These are phyloP conservation scores for Patiria pectinifera DNA, from an alignment of 53 echinoderm and acorn worm species.

Conservation along the genomic window DNA sequence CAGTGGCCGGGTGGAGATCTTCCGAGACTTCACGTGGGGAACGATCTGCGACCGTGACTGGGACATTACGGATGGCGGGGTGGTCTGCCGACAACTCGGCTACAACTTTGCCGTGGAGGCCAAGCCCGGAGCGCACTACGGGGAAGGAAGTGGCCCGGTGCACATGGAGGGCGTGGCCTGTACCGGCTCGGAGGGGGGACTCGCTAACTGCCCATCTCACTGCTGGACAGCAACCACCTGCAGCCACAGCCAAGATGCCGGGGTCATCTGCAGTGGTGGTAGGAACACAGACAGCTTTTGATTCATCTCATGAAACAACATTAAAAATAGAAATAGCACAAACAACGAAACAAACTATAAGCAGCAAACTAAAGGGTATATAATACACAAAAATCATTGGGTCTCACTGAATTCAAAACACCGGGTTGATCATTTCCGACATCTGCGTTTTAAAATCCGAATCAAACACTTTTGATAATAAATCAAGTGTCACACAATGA, in stretches of 20 bases:
- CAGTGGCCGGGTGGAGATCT: constrained; percentile 39
- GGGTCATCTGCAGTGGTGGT: not conserved
- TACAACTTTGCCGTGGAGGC: constrained; percentile 12
- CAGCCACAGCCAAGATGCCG: constrained; percentile 5
- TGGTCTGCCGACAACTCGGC: constrained; percentile 47
- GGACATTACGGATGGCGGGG: constrained; percentile 38
- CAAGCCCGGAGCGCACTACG: constrained; percentile 22
- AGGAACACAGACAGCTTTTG: not conserved
- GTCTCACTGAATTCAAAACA: too few species aligned
- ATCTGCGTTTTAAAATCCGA: too few species aligned
- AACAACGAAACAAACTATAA: too few species aligned
- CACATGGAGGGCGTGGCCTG: constrained; percentile 26
- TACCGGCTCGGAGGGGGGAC: not conserved
- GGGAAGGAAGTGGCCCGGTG: not conserved
- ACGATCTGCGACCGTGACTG: constrained; percentile 40
- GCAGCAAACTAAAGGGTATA: too few species aligned
- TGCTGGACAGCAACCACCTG: not conserved
- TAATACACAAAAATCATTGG: too few species aligned
- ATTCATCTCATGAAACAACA: too few species aligned
- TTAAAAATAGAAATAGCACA: too few species aligned
- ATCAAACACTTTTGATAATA: too few species aligned
- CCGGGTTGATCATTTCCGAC: too few species aligned
- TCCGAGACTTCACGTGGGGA: constrained; percentile 3
- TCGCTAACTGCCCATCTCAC: not conserved
- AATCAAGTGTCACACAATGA: too few species aligned